phyloP scores from a whole-genome alignment of 2,797 vertebrate species.

The Melopsittacus undulatus region DNA sequence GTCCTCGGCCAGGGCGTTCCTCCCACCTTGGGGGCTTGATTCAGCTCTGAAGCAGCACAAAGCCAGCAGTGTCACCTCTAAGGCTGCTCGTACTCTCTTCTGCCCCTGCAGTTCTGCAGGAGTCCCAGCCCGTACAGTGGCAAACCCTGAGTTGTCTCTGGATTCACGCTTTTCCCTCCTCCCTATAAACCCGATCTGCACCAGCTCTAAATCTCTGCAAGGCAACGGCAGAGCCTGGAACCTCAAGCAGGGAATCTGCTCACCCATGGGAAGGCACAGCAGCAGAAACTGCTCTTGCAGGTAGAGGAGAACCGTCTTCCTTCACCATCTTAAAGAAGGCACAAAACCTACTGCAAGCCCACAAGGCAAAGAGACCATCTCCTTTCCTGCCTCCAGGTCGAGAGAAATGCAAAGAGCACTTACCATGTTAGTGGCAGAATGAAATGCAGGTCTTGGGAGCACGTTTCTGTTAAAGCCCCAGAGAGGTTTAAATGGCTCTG shows the following conservation, averaged over 20 bases:
- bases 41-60: background rate
- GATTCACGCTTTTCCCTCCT: background rate
- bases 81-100: background rate
- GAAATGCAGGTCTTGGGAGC: constrained; percentile 62
- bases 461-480: constrained; percentile 72
- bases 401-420: constrained; percentile 73
- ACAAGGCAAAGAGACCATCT: background rate
- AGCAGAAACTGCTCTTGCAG: constrained; percentile 19
- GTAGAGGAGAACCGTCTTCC: background rate
- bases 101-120: constrained; percentile 17
- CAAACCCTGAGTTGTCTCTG: background rate
- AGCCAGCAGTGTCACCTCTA: constrained; percentile 28
- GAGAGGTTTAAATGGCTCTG: constrained; percentile 75
- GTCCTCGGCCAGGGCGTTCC: background rate
- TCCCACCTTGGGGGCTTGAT: background rate
- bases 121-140: background rate
- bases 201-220: background rate
- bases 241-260: background rate
- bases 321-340: background rate
- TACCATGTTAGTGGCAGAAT: constrained; percentile 79
- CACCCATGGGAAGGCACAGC: background rate
- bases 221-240: background rate
- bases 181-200: background rate
- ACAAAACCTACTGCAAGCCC: background rate
- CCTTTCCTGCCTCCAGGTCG: constrained; percentile 38